Base-by-base conservation (phyloP, 2,888 invertebrate species). In the Drosophila anceps region DNA sequence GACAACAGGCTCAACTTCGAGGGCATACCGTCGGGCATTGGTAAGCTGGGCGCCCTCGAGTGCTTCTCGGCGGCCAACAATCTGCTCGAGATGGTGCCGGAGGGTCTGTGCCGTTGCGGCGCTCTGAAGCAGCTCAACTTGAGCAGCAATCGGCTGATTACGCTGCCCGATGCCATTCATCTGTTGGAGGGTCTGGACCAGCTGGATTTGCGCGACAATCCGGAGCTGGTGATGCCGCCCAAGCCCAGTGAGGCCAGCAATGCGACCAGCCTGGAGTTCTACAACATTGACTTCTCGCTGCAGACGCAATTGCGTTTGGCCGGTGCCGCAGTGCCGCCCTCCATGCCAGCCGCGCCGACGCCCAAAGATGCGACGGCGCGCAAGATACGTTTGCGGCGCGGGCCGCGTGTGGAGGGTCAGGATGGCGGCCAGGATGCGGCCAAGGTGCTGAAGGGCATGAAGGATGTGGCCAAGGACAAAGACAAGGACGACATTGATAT, bases 221-320 rank as follows among this genome's bases (percentile, higher is more conserved):
- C 97, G 0, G 98, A 98, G 85, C 94, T 99, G 76, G 96, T 98
- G 71, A 98, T 99, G 98, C 99, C 99, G 0, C 98, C 98, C 4
- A 99, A 99, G 93, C 99, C 99, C 0, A 96, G 95, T 18, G 96
- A 98, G 92, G 94, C 95, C 33, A 95, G 96, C 81, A 94, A 95
- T 73, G 96, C 97, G 2, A 94, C 97, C 44, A 98, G 97, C 0
- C 93, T 98, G 55, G 97, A 97, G 91, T 99, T 97, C 93, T 99
- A 99, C 93, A 99, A 99, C 91, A 98, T 99, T 67, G 99, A 99
- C 94, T 99, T 99, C 94, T 98, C 99, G 0, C 94, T 99, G 74
- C 98, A 98, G 94, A 97, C 98, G 87, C 99, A 99, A 93, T 93
- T 99, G 63, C 95, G 97, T 76, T 93, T 98, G 76, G 98, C 98